Evolutionary conservation across 2,888 invertebrate genomes (phyloP).

Genomic region (Corbicula japonica): DNA sequence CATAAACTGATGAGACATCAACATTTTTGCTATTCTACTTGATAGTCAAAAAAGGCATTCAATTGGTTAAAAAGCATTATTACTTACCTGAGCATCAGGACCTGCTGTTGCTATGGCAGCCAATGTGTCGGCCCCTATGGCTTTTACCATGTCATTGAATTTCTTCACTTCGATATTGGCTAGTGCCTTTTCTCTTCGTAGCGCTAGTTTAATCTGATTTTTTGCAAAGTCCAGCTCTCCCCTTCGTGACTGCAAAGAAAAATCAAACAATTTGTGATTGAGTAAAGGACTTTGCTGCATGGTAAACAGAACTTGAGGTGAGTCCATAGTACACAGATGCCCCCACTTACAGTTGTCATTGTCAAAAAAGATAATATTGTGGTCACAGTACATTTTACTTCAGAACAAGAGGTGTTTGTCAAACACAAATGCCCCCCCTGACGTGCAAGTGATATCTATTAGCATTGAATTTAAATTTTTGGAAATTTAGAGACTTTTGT

Average conservation of each 20-base stretch:
- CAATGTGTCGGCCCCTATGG: conserved; percentile 79
- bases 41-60: too few relatives aligned
- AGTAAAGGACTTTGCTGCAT: neutral
- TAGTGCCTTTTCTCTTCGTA: conserved; percentile 66
- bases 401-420: too few relatives aligned
- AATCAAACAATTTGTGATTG: neutral
- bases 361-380: too few relatives aligned
- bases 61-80: too few relatives aligned
- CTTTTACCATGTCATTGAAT: conserved; percentile 74
- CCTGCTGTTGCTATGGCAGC: conserved; percentile 81
- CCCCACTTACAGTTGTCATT: too few relatives aligned
- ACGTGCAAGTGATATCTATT: too few relatives aligned
- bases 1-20: too few relatives aligned
- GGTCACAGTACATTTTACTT: too few relatives aligned
- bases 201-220: conserved; percentile 69
- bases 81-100: conserved; percentile 79
- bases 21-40: too few relatives aligned
- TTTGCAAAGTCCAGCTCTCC: conserved; percentile 72
- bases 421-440: too few relatives aligned
- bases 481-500: too few relatives aligned
- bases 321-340: conserved; percentile 1
- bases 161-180: conserved; percentile 78
- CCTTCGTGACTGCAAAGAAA: conserved; percentile 64
- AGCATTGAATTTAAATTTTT: too few relatives aligned
- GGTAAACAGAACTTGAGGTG: neutral